Base-by-base conservation (phyloP, 2,113 vertebrate genomes). In the Pithys albifrons region DNA sequence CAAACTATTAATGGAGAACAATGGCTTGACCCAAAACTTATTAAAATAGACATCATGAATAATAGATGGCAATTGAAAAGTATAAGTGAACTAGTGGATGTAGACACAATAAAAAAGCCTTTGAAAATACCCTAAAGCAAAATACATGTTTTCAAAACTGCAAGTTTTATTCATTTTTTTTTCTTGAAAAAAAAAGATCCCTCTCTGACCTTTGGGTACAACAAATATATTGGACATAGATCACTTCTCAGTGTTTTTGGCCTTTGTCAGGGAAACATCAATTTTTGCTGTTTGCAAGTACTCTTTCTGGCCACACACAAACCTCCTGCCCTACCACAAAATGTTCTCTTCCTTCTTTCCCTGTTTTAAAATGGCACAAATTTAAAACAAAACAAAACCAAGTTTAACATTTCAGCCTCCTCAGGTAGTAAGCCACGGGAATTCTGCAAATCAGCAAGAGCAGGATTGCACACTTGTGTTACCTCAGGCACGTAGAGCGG, bases 61-160 rank as follows among this genome's bases (percentile, higher is more conserved):
- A 98, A 98, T 97, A 97, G 93, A 96, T 95, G 72, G 84, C 51
- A 92, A 91, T 69, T 65, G 73, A 95, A 97, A 96, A 80, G 57
- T 81, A 93, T 23, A 94, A 96, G 94, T 83, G 97, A 96, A 94
- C 67, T 43, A 88, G 75, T 77, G 87, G 77, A 78, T 93, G 87
- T 70, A 87, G 95, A 94, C 95, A 95, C 96, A 94, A 96, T 97
- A 97, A 97, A 97, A 97, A 96, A 93, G 75, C 95, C 94, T 96
- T 96, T 91, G 85, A 94, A 97, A 97, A 95, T 85, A 83, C 94
- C 96, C 93, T 96, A 6, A 89, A 97, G 96, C 91, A 96, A 97
- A 97, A 97, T 87, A 96, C 76, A 67, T 94, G 93, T 96, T 98
- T 98, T 97, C 94, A 94, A 96, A 96, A 92, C 75, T 45, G 31